Evolutionary conservation across 1,140 invertebrate genomes (phyloP), one percentile per base, ranked within the genome.

Genomic region (Rhynchophorus ferrugineus): DNA sequence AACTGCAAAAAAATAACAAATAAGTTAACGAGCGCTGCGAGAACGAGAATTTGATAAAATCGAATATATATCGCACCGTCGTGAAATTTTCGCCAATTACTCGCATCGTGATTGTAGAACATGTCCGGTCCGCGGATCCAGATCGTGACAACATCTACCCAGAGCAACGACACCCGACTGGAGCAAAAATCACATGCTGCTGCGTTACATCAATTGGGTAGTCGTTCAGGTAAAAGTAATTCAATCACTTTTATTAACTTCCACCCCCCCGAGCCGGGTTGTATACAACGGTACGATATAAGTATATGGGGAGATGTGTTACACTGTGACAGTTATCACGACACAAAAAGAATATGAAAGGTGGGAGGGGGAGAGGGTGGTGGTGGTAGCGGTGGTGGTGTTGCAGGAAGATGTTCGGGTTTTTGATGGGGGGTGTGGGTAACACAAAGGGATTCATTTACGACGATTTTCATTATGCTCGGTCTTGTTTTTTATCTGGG

Each of bases 1-100:
- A 65, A 76, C 73, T 70, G 47, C 41, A 64, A 58, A 20, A 61
- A 50, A 51, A 45, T 17, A 51, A 29, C 24, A 29, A 29, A 6
- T 29, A 29, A 11, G 24, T 29, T 29, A 29, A 6, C 24, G 24
- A 29, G 24, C 5, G 24, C 5, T 6, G 5, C 11, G 11, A 6
- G 11, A 29, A 6, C 24, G 11, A 29, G 5, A 6, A 29, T 6
- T 29, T 6, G 24, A 6, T 29, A 29, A 29, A 29, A 29, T 29
- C 24, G 24, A 29, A 29, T 29, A 6, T 29, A 29, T 29, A 29
- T 11, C 11, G 11, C 11, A 29, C 24, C 24, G 11, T 29, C 11
- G 5, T 29, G 5, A 29, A 29, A 29, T 11, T 29, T 29, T 29
- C 11, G 5, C 24, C 24, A 29, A 29, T 11, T 29, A 11, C 11